Evolutionary conservation across 1,140 invertebrate species (phyloP), one percentile per base, ranked within the genome.

Genomic region (Lepidurus couesii): DNA sequence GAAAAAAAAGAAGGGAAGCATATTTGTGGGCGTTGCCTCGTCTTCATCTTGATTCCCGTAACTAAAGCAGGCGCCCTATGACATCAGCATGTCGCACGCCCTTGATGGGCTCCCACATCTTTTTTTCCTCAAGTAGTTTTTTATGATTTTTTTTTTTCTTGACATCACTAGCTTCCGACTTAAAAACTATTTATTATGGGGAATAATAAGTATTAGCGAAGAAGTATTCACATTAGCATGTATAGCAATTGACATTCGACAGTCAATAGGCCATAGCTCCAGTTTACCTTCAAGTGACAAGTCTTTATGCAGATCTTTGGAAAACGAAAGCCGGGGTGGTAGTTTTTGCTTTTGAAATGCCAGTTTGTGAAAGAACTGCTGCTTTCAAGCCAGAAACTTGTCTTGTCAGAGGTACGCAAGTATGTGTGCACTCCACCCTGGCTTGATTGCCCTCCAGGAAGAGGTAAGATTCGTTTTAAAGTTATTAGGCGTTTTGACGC

Each of bases 21-120:
- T 65, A 65, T 65, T 65, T 21, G 53, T 65, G 53, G 53, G 53
- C 53, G 53, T 65, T 65, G 53, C 21, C 53, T 65, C 53, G 53
- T 65, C 53, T 65, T 65, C 53, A 21, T 65, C 53, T 65, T 65
- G 53, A 65, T 65, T 65, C 53, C 53, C 53, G 53, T 65, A 65
- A 65, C 53, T 65, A 65, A 65, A 65, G 53, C 53, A 65, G 53
- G 53, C 53, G 53, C 53, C 53, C 53, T 65, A 65, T 65, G 53
- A 65, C 53, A 65, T 65, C 53, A 65, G 53, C 53, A 65, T 65
- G 53, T 65, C 53, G 21, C 53, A 65, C 53, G 53, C 53, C 53
- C 21, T 21, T 65, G 8, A 65, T 65, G 53, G 53, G 53, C 53
- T 65, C 53, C 21, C 53, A 21, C 16, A 21, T 21, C 16, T 65